Evolutionary conservation across 2,113 vertebrate species (phyloP).

Genomic region (Dicerorhinus sumatrensis): DNA sequence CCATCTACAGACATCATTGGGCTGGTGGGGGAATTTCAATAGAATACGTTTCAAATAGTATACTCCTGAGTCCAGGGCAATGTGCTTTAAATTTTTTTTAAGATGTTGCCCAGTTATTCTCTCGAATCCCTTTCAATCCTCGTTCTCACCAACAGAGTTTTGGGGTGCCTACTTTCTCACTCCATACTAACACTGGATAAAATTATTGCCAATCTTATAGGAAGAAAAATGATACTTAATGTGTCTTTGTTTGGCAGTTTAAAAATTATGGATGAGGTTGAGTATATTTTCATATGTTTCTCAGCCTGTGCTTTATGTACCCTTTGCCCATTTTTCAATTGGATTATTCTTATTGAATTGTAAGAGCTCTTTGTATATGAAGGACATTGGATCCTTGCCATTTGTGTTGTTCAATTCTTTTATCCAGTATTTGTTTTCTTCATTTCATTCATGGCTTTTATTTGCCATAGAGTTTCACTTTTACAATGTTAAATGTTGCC

Average conservation of each 20-base stretch:
- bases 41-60: background rate
- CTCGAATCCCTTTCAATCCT: background rate
- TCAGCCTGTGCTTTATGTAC: background rate
- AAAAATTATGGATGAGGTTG: background rate
- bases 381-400: background rate
- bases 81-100: background rate
- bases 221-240: background rate
- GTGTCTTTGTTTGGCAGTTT: background rate
- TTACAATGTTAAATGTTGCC: background rate
- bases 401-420: background rate
- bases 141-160: background rate
- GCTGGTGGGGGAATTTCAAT: background rate
- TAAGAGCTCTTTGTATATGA: background rate
- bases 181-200: background rate
- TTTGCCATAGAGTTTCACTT: background rate
- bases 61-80: background rate
- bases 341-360: conserved; percentile 33
- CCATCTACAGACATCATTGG: background rate
- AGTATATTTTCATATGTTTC: background rate
- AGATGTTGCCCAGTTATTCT: background rate
- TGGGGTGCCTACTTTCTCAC: background rate
- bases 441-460: background rate
- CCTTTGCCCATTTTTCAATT: background rate
- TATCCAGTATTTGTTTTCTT: background rate
- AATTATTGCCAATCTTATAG: background rate